A percentile compares a stretch with the other conserved stretches of the same genome.
phyloP scores from a whole-genome alignment of 2,888 invertebrate species.

The Drosophila sordidapex region DNA sequence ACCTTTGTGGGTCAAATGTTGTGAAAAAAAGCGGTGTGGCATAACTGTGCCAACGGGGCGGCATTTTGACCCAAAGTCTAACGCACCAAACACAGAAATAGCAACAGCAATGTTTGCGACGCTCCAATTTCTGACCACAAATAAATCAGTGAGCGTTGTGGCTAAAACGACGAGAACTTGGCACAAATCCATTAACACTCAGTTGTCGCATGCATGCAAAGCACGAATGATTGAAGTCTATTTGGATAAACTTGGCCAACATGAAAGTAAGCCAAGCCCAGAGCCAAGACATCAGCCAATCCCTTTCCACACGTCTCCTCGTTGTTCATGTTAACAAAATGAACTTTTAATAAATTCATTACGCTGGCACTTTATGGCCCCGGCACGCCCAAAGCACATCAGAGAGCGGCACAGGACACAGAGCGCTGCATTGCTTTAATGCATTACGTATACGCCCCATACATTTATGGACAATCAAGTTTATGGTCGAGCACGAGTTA shows the following conservation, averaged over 20 bases:
- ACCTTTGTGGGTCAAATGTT: constrained; percentile 76
- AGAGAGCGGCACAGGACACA: constrained; percentile 14
- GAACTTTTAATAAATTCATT: constrained; percentile 79
- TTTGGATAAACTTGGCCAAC: constrained; percentile 76
- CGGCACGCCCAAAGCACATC: constrained; percentile 27
- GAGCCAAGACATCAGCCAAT: constrained; percentile 1
- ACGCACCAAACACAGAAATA: constrained; percentile 44
- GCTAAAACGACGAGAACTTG: constrained; percentile 65
- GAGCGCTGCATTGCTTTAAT: constrained; percentile 65
- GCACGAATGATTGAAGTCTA: constrained; percentile 61
- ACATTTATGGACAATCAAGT: constrained; percentile 79
- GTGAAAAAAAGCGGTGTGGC: constrained; percentile 28
- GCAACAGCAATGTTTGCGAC: constrained; percentile 33
- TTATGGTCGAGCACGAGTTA: constrained; percentile 48
- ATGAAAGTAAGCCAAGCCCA: constrained; percentile 59
- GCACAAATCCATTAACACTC: constrained; percentile 79
- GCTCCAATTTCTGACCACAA: constrained; percentile 53
- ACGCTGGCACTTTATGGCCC: constrained; percentile 63
- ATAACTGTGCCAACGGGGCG: constrained; percentile 61
- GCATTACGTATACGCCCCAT: constrained; percentile 80
- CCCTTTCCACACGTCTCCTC: neutral
- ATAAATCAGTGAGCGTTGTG: constrained; percentile 67
- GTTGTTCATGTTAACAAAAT: constrained; percentile 52
- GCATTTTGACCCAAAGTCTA: constrained; percentile 64
- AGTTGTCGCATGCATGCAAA: constrained; percentile 69